phyloP scores from a whole-genome alignment of 2,113 vertebrate genomes.

The Ursus arctos region DNA sequence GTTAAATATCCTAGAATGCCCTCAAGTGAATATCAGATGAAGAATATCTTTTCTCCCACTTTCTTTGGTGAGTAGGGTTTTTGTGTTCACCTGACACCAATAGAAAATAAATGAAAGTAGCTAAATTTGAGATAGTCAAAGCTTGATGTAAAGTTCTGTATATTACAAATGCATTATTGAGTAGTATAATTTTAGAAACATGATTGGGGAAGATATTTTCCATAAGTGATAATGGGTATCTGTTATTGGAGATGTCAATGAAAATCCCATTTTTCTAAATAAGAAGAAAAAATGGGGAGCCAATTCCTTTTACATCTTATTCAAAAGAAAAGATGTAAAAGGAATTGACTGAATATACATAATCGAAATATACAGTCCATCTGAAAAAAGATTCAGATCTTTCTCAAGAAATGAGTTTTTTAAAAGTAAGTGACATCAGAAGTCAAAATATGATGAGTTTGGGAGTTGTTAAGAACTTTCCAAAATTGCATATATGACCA shows the following conservation, averaged over 20 bases:
- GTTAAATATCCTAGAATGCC: constrained; percentile 76
- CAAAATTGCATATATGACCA: neutral
- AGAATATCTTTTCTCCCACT: constrained; percentile 79
- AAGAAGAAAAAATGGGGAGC: neutral
- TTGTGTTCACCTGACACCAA: constrained; percentile 64
- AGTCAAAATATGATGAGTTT: neutral
- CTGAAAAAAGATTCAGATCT: neutral
- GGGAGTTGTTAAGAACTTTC: neutral
- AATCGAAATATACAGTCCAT: neutral
- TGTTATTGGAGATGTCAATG: neutral
- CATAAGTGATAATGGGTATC: neutral
- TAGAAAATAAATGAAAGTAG: constrained; percentile 77
- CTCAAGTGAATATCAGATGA: constrained; percentile 77
- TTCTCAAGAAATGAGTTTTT: neutral
- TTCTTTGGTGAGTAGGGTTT: constrained; percentile 63
- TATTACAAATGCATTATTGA: constrained; percentile 53
- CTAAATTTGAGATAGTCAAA: constrained; percentile 78
- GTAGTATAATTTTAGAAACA: constrained; percentile 57
- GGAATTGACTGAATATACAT: neutral
- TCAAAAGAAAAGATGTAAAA: neutral
- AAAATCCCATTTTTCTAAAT: neutral
- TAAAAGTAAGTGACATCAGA: neutral
- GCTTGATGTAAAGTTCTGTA: constrained; percentile 70
- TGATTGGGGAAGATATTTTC: constrained; percentile 54
- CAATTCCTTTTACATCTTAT: neutral